A percentile compares a stretch with the other conserved stretches of the same genome.
These are phyloP conservation scores for Chaenodraco wilsoni DNA, from an alignment of 2,797 vertebrate species.

Conservation along the genomic window DNA sequence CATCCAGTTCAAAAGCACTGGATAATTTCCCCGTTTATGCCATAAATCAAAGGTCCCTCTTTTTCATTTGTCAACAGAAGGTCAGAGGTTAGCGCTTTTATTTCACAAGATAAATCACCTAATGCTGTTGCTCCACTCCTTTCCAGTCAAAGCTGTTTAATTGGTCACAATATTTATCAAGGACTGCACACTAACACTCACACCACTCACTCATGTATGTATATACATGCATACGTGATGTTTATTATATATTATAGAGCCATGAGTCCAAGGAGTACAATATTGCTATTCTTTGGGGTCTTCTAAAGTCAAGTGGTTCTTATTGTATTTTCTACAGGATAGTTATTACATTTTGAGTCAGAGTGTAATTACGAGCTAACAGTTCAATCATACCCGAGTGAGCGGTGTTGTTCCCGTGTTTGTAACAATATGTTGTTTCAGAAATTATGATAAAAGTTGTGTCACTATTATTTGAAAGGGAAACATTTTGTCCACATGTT, in stretches of 20 bases:
- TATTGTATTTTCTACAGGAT: conserved; percentile 26
- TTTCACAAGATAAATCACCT: conserved; percentile 62
- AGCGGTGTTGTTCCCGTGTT: conserved; percentile 11
- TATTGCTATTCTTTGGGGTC: conserved; percentile 15
- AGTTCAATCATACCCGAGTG: conserved; percentile 21
- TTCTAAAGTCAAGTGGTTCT: conserved; percentile 8
- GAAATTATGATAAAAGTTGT: conserved; percentile 14
- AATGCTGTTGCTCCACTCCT: conserved; percentile 33
- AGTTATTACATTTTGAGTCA: conserved; percentile 30
- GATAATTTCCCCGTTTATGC: conserved; percentile 48
- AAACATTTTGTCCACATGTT: not conserved
- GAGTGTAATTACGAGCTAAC: conserved; percentile 27
- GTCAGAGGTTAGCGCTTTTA: conserved; percentile 67
- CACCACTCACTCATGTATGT: not conserved
- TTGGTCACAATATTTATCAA: conserved; percentile 54
- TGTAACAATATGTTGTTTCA: conserved; percentile 8
- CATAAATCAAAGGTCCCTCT: conserved; percentile 62
- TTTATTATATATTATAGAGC: not conserved
- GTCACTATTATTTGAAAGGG: not conserved
- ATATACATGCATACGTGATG: not conserved
- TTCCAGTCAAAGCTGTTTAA: conserved; percentile 40
- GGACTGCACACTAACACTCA: conserved; percentile 8
- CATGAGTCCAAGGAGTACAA: not conserved
- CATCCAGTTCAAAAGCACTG: conserved; percentile 48
- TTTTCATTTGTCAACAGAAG: conserved; percentile 58